phyloP scores from a whole-genome alignment of 2,797 vertebrate genomes.

The Acrocephalus scirpaceus region DNA sequence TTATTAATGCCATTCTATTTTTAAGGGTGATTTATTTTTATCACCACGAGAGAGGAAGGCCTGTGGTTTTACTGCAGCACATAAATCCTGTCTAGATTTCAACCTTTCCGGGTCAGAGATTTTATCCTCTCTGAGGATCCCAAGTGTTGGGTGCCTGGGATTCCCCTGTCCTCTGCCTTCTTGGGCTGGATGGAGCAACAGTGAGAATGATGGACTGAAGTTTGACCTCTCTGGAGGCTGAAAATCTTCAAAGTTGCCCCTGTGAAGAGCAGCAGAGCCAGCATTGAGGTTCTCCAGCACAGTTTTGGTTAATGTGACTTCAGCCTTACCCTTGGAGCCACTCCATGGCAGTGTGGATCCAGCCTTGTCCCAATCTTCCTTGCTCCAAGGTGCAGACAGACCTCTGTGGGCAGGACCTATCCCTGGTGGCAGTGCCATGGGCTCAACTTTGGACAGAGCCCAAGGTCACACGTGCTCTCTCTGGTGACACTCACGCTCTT shows the following conservation, averaged over 20 bases:
- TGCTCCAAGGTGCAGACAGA: neutral
- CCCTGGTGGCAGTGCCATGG: rapidly evolving
- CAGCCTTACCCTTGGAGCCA: neutral
- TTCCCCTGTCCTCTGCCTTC: neutral
- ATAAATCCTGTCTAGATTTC: slow-evolving; percentile 51
- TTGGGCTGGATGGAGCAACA: rapidly evolving
- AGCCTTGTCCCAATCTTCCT: neutral
- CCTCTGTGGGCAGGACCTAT: neutral
- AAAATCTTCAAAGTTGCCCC: neutral
- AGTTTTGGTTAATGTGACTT: neutral
- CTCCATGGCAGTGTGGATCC: neutral
- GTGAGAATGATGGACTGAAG: neutral
- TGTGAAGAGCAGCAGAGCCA: neutral
- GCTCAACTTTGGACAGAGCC: neutral
- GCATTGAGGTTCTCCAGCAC: neutral
- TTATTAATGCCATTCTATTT: slow-evolving; percentile 62
- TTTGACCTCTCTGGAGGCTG: neutral
- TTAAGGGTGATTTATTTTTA: slow-evolving; percentile 71
- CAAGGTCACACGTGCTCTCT: rapidly evolving
- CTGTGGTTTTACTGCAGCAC: slow-evolving; percentile 16
- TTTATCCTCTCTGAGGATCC: slow-evolving; percentile 27
- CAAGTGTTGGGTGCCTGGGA: neutral
- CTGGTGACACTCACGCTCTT: neutral
- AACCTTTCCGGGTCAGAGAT: slow-evolving; percentile 51
- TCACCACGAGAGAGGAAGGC: neutral